Evolutionary conservation across 2,888 invertebrate species (phyloP), one percentile per base, ranked within the genome.

Genomic region (Hydropsyche betteni): DNA sequence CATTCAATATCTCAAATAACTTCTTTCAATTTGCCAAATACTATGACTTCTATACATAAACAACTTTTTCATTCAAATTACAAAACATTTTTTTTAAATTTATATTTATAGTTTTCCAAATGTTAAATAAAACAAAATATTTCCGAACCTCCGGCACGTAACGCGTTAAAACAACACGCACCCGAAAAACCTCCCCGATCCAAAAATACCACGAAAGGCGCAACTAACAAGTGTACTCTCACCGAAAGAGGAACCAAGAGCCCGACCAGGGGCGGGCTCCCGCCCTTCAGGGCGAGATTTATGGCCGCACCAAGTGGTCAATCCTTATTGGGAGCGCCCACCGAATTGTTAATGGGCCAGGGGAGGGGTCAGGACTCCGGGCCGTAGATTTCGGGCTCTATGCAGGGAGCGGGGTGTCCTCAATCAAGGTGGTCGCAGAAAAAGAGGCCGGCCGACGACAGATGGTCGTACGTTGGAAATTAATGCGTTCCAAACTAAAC

Each of bases 281-380:
- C n/a, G 34, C 53, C 53, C 72, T 58, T 58, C 55, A 72, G 58
- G 44, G 24, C 14, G 52, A 70, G 70, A 75, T 70, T 75, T 75
- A 75, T 75, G 69, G 61, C 75, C 51, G 16, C 55, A 61, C 55
- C 75, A 75, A 75, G 75, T 75, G 75, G 75, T 75, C 75, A 75
- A 75, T 75, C 69, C 75, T 75, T 75, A 70, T 70, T 70, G 75
- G 75, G 58, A 53, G n/a, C 61, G 50, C 75, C 58, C 58, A 53
- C 34, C 72, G 72, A 72, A 72, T 72, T 61, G 72, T 72, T 72
- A 72, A 72, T 72, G 58, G 36, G 72, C 33, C 16, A 61, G 61
- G 61, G 33, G 24, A 12, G 61, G 10, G 61, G 7, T 14, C 24
- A 61, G 5, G 24, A 10, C 2, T 14, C 14, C 16, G 61, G 33